Evolutionary conservation across 1,140 invertebrate species (phyloP).

Genomic region (Micrasema longulum): DNA sequence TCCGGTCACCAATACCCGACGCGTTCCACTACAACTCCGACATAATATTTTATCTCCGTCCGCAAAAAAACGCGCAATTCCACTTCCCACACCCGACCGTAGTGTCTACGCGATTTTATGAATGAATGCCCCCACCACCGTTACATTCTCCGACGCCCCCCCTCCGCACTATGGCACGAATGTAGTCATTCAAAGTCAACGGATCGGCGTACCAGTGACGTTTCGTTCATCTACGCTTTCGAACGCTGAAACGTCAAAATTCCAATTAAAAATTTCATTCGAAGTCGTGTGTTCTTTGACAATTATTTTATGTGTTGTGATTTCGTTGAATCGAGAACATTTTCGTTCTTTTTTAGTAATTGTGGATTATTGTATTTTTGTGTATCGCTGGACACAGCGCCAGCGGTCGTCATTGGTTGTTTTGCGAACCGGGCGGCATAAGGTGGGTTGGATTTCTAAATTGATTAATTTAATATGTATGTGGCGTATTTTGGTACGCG

Average conservation of each 20-base stretch:
- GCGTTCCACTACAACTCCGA: slow-evolving; percentile 16
- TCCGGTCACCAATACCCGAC: slow-evolving; percentile 8
- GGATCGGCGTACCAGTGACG: slow-evolving; percentile 9
- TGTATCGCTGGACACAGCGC: not conserved
- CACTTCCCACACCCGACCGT: slow-evolving; percentile 20
- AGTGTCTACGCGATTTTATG: slow-evolving; percentile 44
- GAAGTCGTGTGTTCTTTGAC: not conserved
- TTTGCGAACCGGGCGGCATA: slow-evolving; percentile 11
- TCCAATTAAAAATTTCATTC: slow-evolving; percentile 5
- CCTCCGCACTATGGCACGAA: slow-evolving; percentile 5
- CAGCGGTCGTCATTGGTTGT: slow-evolving; percentile 12
- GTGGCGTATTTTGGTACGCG: slow-evolving; percentile 16
- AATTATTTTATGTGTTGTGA: slow-evolving; percentile 7
- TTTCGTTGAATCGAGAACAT: not conserved
- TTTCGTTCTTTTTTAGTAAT: too few relatives aligned
- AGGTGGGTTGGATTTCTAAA: slow-evolving; percentile 33
- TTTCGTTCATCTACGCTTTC: slow-evolving; percentile 16
- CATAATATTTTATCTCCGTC: not conserved
- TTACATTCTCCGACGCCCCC: slow-evolving; percentile 19
- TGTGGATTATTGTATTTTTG: not conserved
- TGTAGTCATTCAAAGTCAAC: slow-evolving; percentile 30
- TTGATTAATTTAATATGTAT: slow-evolving; percentile 20
- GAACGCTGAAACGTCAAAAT: not conserved
- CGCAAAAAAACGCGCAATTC: slow-evolving; percentile 17
- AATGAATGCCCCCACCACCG: slow-evolving; percentile 50